Evolutionary conservation across 2,113 vertebrate species (phyloP).

Genomic region (Rallus limicola): DNA sequence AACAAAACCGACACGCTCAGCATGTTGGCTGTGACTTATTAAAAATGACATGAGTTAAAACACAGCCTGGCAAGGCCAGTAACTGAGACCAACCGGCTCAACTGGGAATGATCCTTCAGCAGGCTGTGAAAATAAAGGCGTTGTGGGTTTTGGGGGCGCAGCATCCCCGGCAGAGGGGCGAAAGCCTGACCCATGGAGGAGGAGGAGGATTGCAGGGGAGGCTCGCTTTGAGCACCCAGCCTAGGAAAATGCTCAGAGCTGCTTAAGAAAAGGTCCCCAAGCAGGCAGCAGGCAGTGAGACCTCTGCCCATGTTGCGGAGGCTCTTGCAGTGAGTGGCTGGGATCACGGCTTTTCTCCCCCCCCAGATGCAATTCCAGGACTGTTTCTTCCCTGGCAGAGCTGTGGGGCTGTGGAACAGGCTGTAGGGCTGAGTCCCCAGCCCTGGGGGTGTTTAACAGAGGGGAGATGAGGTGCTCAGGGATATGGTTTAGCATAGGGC

Average conservation of each 20-base stretch:
- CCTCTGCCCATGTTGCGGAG: neutral
- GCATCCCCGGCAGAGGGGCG: neutral
- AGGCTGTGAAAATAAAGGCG: neutral
- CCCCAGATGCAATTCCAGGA: neutral
- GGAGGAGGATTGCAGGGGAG: neutral
- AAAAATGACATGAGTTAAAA: constrained; percentile 51
- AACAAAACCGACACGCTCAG: neutral
- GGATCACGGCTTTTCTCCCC: neutral
- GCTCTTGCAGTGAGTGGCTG: neutral
- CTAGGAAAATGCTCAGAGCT: neutral
- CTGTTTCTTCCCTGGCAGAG: neutral
- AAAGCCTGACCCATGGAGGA: neutral
- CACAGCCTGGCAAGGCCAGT: neutral
- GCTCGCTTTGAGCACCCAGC: neutral
- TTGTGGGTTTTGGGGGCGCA: neutral
- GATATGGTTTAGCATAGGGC: no score
- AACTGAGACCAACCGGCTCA: constrained; percentile 22
- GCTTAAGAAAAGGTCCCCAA: neutral
- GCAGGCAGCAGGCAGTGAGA: neutral
- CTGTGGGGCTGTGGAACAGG: no score
- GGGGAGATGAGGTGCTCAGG: no score
- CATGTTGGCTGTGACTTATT: constrained; percentile 20
- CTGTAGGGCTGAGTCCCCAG: no score
- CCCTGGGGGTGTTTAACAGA: no score
- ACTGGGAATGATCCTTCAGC: constrained; percentile 31